These are phyloP conservation scores for Trogon surrucura DNA, from an alignment of 2,113 vertebrate genomes.

Conservation along the genomic window DNA sequence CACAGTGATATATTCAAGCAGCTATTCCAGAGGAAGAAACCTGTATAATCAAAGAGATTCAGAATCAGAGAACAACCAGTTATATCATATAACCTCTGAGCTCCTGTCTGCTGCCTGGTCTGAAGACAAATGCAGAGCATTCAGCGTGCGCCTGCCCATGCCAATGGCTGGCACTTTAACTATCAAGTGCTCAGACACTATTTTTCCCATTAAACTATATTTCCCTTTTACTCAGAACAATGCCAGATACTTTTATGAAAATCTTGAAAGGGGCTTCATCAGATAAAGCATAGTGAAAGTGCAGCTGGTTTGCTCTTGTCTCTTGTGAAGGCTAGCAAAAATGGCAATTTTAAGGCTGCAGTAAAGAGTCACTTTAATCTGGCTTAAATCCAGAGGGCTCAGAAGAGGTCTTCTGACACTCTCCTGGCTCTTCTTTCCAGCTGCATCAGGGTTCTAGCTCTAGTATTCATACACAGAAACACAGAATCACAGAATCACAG, in stretches of 20 bases:
- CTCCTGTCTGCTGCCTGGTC: neutral
- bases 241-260: neutral
- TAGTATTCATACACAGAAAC: neutral
- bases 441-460: neutral
- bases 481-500: too few relatives aligned
- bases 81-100: neutral
- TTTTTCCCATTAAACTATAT: neutral
- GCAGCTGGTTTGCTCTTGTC: neutral
- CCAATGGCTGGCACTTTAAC: neutral
- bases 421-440: neutral
- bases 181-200: neutral
- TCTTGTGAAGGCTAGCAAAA: neutral
- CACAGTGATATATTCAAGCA: neutral
- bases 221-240: slow-evolving; percentile 22
- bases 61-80: neutral
- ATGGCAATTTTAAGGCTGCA: neutral
- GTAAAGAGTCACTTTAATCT: neutral
- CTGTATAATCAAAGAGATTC: neutral
- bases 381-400: neutral
- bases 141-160: fast-evolving
- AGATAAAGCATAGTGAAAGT: slow-evolving; percentile 5
- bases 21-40: neutral
- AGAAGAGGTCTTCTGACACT: neutral
- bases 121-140: neutral
- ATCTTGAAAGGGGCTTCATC: neutral